These are phyloP conservation scores for Indri indri DNA, from an alignment of 2,113 vertebrate species.

Conservation along the genomic window DNA sequence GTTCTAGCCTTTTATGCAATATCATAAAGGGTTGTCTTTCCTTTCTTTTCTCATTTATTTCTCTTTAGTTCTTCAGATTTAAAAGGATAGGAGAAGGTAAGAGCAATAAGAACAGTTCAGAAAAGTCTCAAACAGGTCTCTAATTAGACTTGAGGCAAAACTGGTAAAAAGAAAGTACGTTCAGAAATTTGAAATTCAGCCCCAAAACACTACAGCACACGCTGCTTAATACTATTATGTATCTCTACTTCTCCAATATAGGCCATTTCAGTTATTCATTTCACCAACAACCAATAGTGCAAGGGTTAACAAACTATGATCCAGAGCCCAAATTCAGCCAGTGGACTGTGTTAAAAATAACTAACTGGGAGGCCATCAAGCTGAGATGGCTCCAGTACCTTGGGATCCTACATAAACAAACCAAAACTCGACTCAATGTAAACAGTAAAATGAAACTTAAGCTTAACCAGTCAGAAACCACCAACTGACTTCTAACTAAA, in stretches of 20 bases:
- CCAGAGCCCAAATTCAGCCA: neutral
- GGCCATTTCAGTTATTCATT: neutral
- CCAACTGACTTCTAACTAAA: neutral
- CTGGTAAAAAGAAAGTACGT: neutral
- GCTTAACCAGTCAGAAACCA: neutral
- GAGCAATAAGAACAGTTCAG: neutral
- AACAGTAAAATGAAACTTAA: neutral
- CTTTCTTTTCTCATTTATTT: neutral
- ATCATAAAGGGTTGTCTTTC: neutral
- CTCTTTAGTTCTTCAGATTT: neutral
- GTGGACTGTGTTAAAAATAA: neutral
- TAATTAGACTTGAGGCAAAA: constrained; percentile 15
- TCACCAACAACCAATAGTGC: neutral
- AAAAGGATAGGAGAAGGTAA: neutral
- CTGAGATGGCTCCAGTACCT: neutral
- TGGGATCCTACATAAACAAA: neutral
- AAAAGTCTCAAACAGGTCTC: neutral
- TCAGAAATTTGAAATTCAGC: neutral
- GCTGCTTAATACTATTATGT: neutral
- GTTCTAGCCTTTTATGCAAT: neutral
- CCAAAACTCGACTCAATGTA: neutral
- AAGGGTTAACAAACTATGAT: neutral
- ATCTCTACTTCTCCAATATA: neutral
- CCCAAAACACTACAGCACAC: neutral
- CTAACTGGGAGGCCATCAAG: neutral